Percentiles rank a stretch among this genome's conserved stretches.
Conservation (phyloP, 2,113 vertebrate genomes). For the Pagrus major region DNA sequence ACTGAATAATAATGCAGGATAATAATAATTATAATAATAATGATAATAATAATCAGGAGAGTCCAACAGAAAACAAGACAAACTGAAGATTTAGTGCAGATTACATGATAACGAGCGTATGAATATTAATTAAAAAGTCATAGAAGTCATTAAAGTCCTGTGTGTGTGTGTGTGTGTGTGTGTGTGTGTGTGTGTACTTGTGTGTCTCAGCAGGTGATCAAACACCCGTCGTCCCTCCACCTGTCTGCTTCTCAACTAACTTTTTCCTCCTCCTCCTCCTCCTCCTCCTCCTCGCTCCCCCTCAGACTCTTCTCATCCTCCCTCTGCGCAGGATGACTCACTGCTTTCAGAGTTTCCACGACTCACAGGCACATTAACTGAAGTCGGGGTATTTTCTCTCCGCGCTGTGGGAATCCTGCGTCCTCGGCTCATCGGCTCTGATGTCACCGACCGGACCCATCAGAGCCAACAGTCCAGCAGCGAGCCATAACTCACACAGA, state of each 20-base stretch:
- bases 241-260: not conserved
- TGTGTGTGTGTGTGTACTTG: not conserved
- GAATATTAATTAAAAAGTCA: no score
- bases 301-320: no score
- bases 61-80: not conserved
- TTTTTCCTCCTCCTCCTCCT: not conserved
- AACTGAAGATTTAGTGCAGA: not conserved
- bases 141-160: not conserved
- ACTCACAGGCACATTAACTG: conserved; percentile 1
- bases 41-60: no score
- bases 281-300: not conserved
- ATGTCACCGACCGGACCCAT: conserved; percentile 1
- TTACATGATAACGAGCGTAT: no score
- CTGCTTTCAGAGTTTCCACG: conserved; percentile 18
- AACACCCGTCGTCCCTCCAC: conserved; percentile 13
- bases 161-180: no score
- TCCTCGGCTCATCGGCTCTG: not conserved
- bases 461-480: not conserved
- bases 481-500: not conserved
- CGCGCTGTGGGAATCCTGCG: conserved; percentile 5
- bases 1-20: not conserved
- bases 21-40: no score
- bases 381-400: not conserved
- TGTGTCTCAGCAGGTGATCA: conserved; percentile 14
- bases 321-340: conserved; percentile 50